Percentiles rank a stretch among this genome's conserved stretches.
phyloP scores from a whole-genome alignment of 2,888 invertebrate species.

The Pedicia rivosa region DNA sequence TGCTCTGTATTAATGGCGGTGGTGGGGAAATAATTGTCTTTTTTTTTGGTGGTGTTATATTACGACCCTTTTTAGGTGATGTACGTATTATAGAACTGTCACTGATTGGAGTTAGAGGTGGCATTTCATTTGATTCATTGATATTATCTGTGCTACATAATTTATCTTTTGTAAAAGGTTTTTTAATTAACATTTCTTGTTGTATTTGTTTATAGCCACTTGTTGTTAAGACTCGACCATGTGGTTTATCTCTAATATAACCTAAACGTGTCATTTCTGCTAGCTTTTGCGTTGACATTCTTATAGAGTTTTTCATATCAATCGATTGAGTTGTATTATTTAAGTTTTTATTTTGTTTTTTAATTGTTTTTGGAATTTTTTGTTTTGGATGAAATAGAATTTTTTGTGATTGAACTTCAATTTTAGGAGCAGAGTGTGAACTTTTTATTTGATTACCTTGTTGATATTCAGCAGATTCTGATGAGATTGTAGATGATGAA shows the following conservation, averaged over 20 bases:
- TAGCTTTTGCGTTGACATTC: conserved; percentile 7
- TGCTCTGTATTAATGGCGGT: neutral
- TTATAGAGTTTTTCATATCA: neutral
- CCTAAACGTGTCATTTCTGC: conserved; percentile 9
- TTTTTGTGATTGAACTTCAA: conserved; percentile 8
- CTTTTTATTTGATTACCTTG: too few relatives aligned
- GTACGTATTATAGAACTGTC: neutral
- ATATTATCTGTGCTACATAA: too few relatives aligned
- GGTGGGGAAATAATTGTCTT: too few relatives aligned
- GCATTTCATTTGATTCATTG: too few relatives aligned
- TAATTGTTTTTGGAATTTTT: neutral
- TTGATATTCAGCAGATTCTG: too few relatives aligned
- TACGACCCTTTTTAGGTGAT: too few relatives aligned
- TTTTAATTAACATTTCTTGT: conserved; percentile 2
- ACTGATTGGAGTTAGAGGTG: too few relatives aligned
- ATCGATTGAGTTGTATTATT: neutral
- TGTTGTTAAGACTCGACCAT: conserved; percentile 7
- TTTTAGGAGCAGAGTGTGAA: conserved; percentile 1
- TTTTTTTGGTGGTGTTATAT: too few relatives aligned
- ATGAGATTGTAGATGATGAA: conserved; percentile 6
- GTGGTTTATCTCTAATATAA: conserved; percentile 7
- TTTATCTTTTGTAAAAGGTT: too few relatives aligned
- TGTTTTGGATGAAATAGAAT: conserved; percentile 2
- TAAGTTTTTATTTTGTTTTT: neutral
- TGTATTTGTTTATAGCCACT: conserved; percentile 7